Percentiles rank a stretch among this genome's conserved stretches.
Evolutionary conservation across 2,797 vertebrate species (phyloP).

Genomic region (Lithobates sylvaticus): DNA sequence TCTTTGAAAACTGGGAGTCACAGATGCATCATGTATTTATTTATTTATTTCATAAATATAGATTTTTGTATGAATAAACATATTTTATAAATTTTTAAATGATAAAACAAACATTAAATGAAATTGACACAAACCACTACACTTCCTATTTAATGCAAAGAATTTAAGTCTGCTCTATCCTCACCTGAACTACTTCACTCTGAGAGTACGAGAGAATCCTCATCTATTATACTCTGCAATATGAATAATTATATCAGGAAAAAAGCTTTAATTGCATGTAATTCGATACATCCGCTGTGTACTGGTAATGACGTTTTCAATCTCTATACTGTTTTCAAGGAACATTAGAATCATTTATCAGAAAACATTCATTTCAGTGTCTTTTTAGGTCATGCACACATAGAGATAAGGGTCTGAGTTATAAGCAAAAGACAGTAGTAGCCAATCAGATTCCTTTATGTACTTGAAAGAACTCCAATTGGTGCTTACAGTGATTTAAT

Average conservation of each 20-base stretch:
- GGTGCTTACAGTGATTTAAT: neutral
- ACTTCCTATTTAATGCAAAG: neutral
- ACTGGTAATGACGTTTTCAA: neutral
- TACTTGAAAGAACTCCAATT: neutral
- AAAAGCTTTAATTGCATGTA: constrained; percentile 19
- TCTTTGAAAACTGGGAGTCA: too few relatives aligned
- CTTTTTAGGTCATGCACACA: neutral
- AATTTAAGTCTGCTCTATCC: constrained; percentile 11
- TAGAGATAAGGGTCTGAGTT: neutral
- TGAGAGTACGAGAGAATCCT: neutral
- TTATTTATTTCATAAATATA: too few relatives aligned
- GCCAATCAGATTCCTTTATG: neutral
- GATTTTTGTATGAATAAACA: too few relatives aligned
- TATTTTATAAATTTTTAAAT: neutral
- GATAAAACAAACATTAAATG: too few relatives aligned
- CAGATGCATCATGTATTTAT: too few relatives aligned
- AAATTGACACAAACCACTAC: too few relatives aligned
- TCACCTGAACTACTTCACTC: constrained; percentile 37
- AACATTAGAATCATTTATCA: constrained; percentile 22
- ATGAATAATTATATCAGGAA: constrained; percentile 39
- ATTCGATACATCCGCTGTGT: constrained; percentile 16
- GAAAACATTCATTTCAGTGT: constrained; percentile 1
- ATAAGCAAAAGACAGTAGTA: neutral
- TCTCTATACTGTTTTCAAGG: constrained; percentile 14
- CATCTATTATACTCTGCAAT: constrained; percentile 21